Conservation (phyloP, 2,888 invertebrate genomes). For the Drosophila rellima region DNA sequence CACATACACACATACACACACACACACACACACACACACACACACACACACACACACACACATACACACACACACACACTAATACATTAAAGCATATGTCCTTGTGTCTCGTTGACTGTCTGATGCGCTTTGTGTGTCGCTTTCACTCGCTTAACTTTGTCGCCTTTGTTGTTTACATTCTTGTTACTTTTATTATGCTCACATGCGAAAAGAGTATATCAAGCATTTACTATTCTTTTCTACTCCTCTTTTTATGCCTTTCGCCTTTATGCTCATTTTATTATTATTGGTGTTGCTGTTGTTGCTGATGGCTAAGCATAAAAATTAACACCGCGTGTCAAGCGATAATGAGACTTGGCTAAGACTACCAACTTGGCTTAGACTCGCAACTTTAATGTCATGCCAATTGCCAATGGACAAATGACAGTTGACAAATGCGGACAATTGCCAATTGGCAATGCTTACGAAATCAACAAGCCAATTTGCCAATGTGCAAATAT, state of each 20-base stretch:
- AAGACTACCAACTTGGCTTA: slow-evolving; percentile 12
- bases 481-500: slow-evolving; percentile 1
- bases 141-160: slow-evolving; percentile 56
- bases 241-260: not conserved
- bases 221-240: slow-evolving; percentile 37
- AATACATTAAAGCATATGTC: not conserved
- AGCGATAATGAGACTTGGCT: slow-evolving; percentile 48
- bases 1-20: slow-evolving; percentile 22
- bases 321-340: slow-evolving; percentile 61
- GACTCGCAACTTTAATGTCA: not conserved
- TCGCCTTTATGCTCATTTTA: slow-evolving; percentile 11
- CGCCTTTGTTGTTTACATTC: slow-evolving; percentile 60
- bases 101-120: slow-evolving; percentile 38
- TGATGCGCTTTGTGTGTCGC: slow-evolving; percentile 51
- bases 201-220: slow-evolving; percentile 17
- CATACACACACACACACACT: slow-evolving; percentile 9
- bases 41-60: slow-evolving; percentile 32
- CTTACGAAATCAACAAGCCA: not conserved
- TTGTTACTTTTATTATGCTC: slow-evolving; percentile 55
- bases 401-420: slow-evolving; percentile 8
- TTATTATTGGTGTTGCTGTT: slow-evolving; percentile 10
- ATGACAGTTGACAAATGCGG: slow-evolving; percentile 6
- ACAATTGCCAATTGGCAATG: slow-evolving; percentile 11
- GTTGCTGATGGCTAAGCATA: slow-evolving; percentile 34
- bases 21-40: slow-evolving; percentile 6